Base-by-base conservation (phyloP, 2,888 invertebrate species). In the Mesodorylaimus sp. region DNA sequence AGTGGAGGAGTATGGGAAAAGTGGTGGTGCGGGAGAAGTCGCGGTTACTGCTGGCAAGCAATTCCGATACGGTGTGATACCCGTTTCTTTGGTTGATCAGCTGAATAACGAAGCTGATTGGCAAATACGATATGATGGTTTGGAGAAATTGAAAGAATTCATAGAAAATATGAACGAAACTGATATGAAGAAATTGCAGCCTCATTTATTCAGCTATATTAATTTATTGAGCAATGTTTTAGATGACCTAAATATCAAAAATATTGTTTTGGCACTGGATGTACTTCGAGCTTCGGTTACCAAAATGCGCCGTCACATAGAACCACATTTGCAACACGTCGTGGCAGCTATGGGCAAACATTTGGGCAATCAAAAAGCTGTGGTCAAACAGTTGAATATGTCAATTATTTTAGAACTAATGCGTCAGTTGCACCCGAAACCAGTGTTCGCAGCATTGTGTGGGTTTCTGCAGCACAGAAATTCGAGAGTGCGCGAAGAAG, bases 401-500 rank as follows among this genome's bases (percentile, higher is more conserved):
- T 67, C 67, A 59, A 71, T 71, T 19, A 66, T 70, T 23, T 69
- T 70, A 55, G 68, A 66, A 47, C 62, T 75, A 51, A 75, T 76
- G 73, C 70, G 73, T 38, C 63, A 68, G 42, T 65, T 73, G 21
- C 64, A 68, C 43, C 74, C 76, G 2, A 70, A 72, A 53, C 63
- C 70, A n/a, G 73, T 76, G 28, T 59, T 75, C n/a, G 69, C 71
- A 51, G 68, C 72, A 53, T 61, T 77, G 38, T 65, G 72, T 49
- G 72, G 73, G 47, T 71, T 72, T 53, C 62, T 73, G 36, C 62
- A 65, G 32, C 68, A 70, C 54, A 62, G 67, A 52, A 71, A 70
- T 54, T 68, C 71, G 2, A 65, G 78, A 72, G 76, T 80, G 52
- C 71, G 81, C 50, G 81, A 83, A 66, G 80, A 81, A 60, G 76